Percentiles rank a stretch among this genome's conserved stretches.
Evolutionary conservation across 1,140 invertebrate genomes (phyloP).

Genomic region (Drosophila suzukii): DNA sequence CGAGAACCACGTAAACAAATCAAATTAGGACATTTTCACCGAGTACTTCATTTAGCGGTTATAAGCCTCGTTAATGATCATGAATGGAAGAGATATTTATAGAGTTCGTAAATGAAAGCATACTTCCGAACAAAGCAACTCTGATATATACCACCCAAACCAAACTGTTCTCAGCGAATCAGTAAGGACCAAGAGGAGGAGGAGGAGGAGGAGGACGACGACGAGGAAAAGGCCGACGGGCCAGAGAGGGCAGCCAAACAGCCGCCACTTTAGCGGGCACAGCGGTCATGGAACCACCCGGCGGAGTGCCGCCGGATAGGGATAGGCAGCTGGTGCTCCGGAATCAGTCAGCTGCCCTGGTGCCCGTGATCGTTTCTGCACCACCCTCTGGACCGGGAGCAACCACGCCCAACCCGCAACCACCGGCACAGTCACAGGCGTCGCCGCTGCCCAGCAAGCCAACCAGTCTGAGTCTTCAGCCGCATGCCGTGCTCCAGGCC

Average conservation of each 20-base stretch:
- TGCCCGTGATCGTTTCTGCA: conserved; percentile 25
- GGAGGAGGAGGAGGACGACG: conserved; percentile 1
- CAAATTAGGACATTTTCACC: neutral
- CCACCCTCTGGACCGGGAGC: conserved; percentile 1
- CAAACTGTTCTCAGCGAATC: neutral
- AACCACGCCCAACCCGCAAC: neutral
- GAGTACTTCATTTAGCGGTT: conserved; percentile 6
- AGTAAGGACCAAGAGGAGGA: conserved; percentile 5
- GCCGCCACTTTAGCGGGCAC: neutral
- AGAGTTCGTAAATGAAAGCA: conserved; percentile 25
- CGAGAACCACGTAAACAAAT: conserved; percentile 8
- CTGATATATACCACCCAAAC: conserved; percentile 7
- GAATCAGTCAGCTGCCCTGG: conserved; percentile 33
- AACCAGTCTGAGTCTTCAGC: conserved; percentile 47
- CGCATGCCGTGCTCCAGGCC: conserved; percentile 20
- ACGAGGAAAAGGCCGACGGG: conserved; percentile 6
- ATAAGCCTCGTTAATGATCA: conserved; percentile 1
- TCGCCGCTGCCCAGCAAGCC: conserved; percentile 31
- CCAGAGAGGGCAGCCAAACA: conserved; percentile 20
- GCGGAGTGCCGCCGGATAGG: conserved; percentile 65
- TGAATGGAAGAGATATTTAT: conserved; percentile 2
- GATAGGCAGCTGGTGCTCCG: conserved; percentile 62
- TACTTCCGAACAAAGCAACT: neutral
- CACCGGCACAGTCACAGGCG: neutral
- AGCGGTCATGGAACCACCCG: conserved; percentile 77